Evolutionary conservation across 92 coral and sea anemone species (phyloP).

Genomic region (Umimayanthus kanabou): DNA sequence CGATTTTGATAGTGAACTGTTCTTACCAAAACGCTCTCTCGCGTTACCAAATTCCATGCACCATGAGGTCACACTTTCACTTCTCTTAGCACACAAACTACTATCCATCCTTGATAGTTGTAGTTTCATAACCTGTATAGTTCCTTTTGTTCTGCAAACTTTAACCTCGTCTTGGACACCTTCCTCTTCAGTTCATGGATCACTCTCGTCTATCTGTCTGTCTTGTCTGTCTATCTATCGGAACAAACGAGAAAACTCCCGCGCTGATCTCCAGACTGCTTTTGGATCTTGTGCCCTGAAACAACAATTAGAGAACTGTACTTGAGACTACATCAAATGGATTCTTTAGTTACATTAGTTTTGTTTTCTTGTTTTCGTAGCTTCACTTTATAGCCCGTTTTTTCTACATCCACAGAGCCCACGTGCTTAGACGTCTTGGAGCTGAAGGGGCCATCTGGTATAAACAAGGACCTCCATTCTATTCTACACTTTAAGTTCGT

Average conservation of each 20-base stretch:
- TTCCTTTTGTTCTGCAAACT: not conserved
- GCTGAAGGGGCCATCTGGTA: no score
- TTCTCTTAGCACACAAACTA: not conserved
- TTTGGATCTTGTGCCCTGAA: conserved; percentile 76
- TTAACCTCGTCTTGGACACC: not conserved
- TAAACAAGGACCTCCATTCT: no score
- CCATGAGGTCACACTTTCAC: no score
- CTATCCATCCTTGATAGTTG: not conserved
- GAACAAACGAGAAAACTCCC: conserved; percentile 86
- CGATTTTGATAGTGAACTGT: not conserved
- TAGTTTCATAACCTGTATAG: not conserved
- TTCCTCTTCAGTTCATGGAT: not conserved
- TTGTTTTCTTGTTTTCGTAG: no score
- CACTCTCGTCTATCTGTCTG: conserved; percentile 14
- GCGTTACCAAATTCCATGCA: not conserved
- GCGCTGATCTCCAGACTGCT: conserved; percentile 79
- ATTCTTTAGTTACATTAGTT: no score
- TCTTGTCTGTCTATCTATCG: conserved; percentile 56
- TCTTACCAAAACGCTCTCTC: not conserved
- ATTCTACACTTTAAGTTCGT: no score
- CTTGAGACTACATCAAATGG: not conserved
- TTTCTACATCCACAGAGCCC: no score
- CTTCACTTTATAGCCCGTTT: no score
- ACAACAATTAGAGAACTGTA: conserved; percentile 11
- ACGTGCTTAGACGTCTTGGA: no score